A percentile compares a stretch with the other conserved stretches of the same genome.
These are phyloP conservation scores for Drosophila tanythrix DNA, from an alignment of 2,888 invertebrate species.

Conservation along the genomic window DNA sequence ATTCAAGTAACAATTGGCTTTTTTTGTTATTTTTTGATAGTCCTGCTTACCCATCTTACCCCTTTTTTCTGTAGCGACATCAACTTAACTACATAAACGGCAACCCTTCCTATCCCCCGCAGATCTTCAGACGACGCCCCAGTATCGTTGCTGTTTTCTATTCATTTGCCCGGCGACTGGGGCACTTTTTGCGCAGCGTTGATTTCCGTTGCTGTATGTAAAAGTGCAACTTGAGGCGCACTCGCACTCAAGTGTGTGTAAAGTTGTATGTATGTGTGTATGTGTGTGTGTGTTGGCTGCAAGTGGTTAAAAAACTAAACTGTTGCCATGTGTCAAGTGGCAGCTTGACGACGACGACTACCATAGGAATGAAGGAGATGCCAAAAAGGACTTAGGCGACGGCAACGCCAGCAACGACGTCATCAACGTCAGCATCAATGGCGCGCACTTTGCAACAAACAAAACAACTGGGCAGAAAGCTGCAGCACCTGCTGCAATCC, in stretches of 20 bases:
- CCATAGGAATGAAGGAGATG: slow-evolving; percentile 60
- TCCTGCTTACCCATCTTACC: slow-evolving; percentile 24
- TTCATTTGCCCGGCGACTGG: slow-evolving; percentile 77
- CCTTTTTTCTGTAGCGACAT: slow-evolving; percentile 10
- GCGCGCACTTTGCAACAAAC: slow-evolving; percentile 70
- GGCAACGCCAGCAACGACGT: slow-evolving; percentile 55
- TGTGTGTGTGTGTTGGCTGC: slow-evolving; percentile 54
- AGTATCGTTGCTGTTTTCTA: slow-evolving; percentile 44
- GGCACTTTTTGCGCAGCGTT: slow-evolving; percentile 72
- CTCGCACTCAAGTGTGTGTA: slow-evolving; percentile 60
- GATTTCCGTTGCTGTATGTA: slow-evolving; percentile 79
- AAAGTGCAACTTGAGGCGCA: slow-evolving; percentile 79
- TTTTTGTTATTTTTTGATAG: neutral
- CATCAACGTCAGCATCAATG: slow-evolving; percentile 75
- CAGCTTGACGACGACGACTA: slow-evolving; percentile 71
- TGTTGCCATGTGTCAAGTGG: slow-evolving; percentile 81
- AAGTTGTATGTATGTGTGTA: slow-evolving; percentile 23
- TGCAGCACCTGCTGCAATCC: slow-evolving; percentile 71
- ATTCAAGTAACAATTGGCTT: neutral
- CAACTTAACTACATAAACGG: slow-evolving; percentile 67
- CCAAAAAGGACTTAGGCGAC: slow-evolving; percentile 27
- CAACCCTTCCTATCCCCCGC: neutral
- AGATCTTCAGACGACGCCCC: slow-evolving; percentile 9
- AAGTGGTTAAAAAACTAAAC: slow-evolving; percentile 78
- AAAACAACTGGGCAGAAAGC: slow-evolving; percentile 60